Conservation (phyloP, 2,888 invertebrate genomes). For the Drosophila algonquin region DNA sequence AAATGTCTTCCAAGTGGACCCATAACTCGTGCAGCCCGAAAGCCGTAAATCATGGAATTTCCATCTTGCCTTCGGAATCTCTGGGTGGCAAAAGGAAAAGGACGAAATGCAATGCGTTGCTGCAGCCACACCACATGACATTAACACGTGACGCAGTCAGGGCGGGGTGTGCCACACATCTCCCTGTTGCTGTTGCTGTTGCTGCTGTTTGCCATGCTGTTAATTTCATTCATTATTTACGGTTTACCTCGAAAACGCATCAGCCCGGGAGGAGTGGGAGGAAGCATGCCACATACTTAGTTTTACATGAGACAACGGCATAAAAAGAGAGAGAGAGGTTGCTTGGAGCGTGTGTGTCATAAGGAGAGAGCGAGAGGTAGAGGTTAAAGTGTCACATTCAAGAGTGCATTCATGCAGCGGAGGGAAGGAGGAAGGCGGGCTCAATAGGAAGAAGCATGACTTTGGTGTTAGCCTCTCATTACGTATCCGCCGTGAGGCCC, state of each 20-base stretch:
- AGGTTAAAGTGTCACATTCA: background rate
- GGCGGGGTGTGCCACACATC: slow-evolving; percentile 7
- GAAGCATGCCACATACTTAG: slow-evolving; percentile 2
- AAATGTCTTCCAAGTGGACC: slow-evolving; percentile 44
- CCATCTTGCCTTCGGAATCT: slow-evolving; percentile 30
- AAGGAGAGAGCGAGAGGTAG: background rate
- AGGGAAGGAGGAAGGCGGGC: slow-evolving; percentile 12
- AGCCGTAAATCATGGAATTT: slow-evolving; percentile 40
- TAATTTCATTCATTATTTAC: slow-evolving; percentile 82
- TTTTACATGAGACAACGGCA: slow-evolving; percentile 62
- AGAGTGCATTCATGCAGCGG: slow-evolving; percentile 4
- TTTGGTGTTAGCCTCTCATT: slow-evolving; percentile 22
- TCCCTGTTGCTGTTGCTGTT: background rate
- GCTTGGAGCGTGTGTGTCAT: background rate
- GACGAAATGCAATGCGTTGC: background rate
- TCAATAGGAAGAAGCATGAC: slow-evolving; percentile 17
- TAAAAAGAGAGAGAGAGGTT: background rate
- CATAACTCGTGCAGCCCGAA: slow-evolving; percentile 40
- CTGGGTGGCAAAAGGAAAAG: background rate
- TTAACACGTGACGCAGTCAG: slow-evolving; percentile 37
- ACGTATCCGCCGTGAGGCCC: slow-evolving; percentile 36
- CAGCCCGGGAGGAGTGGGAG: slow-evolving; percentile 34
- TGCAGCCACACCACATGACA: slow-evolving; percentile 21
- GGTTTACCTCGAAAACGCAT: slow-evolving; percentile 80
- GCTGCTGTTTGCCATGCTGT: slow-evolving; percentile 52